These are phyloP conservation scores for Acleris cristana DNA, from an alignment of 2,888 invertebrate species.

Conservation along the genomic window DNA sequence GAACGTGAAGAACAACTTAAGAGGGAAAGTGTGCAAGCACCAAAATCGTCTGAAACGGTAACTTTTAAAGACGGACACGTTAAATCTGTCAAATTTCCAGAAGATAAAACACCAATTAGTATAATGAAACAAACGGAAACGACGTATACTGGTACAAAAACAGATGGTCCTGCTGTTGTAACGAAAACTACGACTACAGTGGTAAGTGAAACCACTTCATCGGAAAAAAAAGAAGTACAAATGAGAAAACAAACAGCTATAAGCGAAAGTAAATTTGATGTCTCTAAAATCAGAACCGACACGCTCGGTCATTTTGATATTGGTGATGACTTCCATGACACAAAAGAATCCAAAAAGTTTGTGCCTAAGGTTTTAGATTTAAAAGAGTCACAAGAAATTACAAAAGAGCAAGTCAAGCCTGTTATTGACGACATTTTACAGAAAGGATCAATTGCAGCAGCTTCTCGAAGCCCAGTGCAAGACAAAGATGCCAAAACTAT, in stretches of 20 bases:
- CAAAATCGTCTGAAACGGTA: slow-evolving; percentile 39
- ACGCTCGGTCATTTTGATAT: slow-evolving; percentile 71
- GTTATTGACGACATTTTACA: slow-evolving; percentile 76
- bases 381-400: slow-evolving; percentile 62
- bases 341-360: slow-evolving; percentile 55
- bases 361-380: slow-evolving; percentile 59
- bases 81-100: slow-evolving; percentile 39
- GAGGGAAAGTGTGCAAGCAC: slow-evolving; percentile 52
- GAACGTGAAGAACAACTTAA: slow-evolving; percentile 72
- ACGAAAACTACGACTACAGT: slow-evolving; percentile 48
- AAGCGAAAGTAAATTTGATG: slow-evolving; percentile 65
- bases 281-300: slow-evolving; percentile 72
- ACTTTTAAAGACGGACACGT: slow-evolving; percentile 39
- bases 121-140: slow-evolving; percentile 58
- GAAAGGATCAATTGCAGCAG: slow-evolving; percentile 69
- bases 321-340: slow-evolving; percentile 51
- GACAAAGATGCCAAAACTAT: slow-evolving; percentile 72
- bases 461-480: slow-evolving; percentile 64
- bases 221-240: slow-evolving; percentile 47
- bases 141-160: slow-evolving; percentile 49
- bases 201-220: slow-evolving; percentile 48
- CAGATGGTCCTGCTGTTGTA: slow-evolving; percentile 48
- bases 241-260: slow-evolving; percentile 45
- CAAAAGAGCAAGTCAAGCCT: slow-evolving; percentile 73
- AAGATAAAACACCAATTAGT: slow-evolving; percentile 44